Percentiles rank a stretch among this genome's conserved stretches.
These are phyloP conservation scores for Trichopria drosophilae DNA, from an alignment of 2,888 invertebrate genomes.

Conservation along the genomic window DNA sequence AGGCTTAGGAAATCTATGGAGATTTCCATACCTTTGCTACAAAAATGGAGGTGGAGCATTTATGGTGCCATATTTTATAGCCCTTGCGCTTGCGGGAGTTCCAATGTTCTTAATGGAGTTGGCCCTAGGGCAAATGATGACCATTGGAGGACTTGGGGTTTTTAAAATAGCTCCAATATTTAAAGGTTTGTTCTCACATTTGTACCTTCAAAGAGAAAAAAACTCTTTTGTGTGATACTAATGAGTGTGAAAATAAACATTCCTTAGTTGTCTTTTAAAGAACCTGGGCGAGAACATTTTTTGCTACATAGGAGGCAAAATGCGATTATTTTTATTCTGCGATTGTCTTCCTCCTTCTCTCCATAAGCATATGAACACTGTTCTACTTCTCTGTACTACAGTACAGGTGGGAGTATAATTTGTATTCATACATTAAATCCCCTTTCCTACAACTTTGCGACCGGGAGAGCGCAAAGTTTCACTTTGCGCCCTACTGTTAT, in stretches of 20 bases:
- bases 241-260: too few species aligned
- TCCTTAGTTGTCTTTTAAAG: background rate
- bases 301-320: too few species aligned
- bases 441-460: too few species aligned
- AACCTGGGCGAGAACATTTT: too few species aligned
- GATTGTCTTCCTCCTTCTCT: too few species aligned
- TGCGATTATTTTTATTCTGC: too few species aligned
- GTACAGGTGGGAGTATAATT: too few species aligned
- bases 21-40: constrained; percentile 66
- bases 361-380: too few species aligned
- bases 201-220: background rate
- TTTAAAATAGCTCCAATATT: constrained; percentile 65
- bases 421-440: too few species aligned
- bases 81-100: constrained; percentile 63
- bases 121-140: constrained; percentile 66
- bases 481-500: too few species aligned
- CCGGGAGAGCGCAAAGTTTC: too few species aligned
- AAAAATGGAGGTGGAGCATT: constrained; percentile 62
- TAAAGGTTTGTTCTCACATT: constrained; percentile 56
- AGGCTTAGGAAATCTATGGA: constrained; percentile 68
- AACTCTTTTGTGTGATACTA: background rate
- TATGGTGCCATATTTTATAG: constrained; percentile 65
- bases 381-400: too few species aligned
- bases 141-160: constrained; percentile 62
- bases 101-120: constrained; percentile 67